Base-by-base conservation (phyloP, 37 sponge, comb jelly and placozoan genomes). In the Lycopodina hypogea region DNA sequence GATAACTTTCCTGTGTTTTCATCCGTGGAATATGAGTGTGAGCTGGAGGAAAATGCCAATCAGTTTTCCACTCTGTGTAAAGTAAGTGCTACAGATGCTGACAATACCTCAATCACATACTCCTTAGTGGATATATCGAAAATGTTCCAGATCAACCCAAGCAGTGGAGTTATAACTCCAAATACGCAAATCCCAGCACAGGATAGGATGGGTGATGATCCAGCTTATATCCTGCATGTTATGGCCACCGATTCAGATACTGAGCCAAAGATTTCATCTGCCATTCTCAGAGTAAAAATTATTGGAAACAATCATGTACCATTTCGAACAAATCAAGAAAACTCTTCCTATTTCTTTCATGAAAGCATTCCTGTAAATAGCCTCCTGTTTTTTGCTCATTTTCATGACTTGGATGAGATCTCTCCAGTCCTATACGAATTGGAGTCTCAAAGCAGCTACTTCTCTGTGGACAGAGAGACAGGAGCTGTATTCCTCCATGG, bases 1-100 rank as follows among this genome's bases (percentile, higher is more conserved):
- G 87, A 90, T 28, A 71, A 82, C 62, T 77, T 48, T 52, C 91
- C 91, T 1, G 35, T 59, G 32, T 92, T 92, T 56, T 68, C 85
- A 39, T 29, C 68, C 8, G 17, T 30, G 19, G 45, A 71, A 29
- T 92, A 88, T 63, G 24, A 56, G 9, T 80, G 82, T 57, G 51
- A 57, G 28, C 45, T 88, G 15, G 17, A 2, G 14, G 85, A 84
- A 42, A 56, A 30, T 7, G 18, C 34, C 2, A 12, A 39, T 29
- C 2, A 9, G 0, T 77, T 82, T 57, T 71, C 18, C 17, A 14
- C 52, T 8, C 9, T 42, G 18, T 80, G 87, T 30, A 58, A 52
- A 39, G 83, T 90, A 22, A 48, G 30, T 57, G 91, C 91, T 23
- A 29, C 40, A 7, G 87, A 83, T 62, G 64, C 36, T 29, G 87